Evolutionary conservation across 2,888 invertebrate species (phyloP).

Genomic region (Thelaira solivaga): DNA sequence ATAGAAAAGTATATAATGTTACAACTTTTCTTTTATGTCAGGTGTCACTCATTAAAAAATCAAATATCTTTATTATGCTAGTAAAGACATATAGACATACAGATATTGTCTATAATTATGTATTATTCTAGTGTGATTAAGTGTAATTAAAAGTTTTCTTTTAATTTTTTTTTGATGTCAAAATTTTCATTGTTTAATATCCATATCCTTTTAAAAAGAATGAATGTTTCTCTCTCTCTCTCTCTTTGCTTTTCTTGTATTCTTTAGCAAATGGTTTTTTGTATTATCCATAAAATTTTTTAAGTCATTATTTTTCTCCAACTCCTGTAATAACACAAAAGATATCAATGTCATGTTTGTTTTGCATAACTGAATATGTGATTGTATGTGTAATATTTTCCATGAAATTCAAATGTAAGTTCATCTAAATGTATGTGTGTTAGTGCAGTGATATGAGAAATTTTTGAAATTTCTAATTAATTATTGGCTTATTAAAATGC

Average conservation of each 20-base stretch:
- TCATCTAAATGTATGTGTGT: not conserved
- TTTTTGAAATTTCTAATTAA: constrained; percentile 61
- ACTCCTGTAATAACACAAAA: constrained; percentile 30
- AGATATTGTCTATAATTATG: no score
- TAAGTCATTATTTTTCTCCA: constrained; percentile 32
- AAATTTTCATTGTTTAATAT: constrained; percentile 13
- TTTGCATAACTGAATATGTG: not conserved
- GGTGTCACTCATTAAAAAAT: constrained; percentile 27
- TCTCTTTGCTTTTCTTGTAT: not conserved
- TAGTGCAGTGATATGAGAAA: constrained; percentile 41
- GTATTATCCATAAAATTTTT: constrained; percentile 45
- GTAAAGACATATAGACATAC: no score
- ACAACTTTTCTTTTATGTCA: not conserved
- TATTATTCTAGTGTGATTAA: not conserved
- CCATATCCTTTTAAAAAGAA: constrained; percentile 24
- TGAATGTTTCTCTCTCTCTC: no score
- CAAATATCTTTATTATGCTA: constrained; percentile 18
- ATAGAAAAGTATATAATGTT: not conserved
- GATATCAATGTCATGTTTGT: constrained; percentile 47
- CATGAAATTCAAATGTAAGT: not conserved
- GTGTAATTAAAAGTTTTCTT: not conserved
- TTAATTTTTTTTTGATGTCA: not conserved
- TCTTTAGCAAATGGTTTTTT: not conserved
- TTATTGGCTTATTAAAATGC: constrained; percentile 60
- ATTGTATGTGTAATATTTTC: not conserved